Conservation (phyloP, 2,888 invertebrate genomes). For the Drosophila engyochracea region DNA sequence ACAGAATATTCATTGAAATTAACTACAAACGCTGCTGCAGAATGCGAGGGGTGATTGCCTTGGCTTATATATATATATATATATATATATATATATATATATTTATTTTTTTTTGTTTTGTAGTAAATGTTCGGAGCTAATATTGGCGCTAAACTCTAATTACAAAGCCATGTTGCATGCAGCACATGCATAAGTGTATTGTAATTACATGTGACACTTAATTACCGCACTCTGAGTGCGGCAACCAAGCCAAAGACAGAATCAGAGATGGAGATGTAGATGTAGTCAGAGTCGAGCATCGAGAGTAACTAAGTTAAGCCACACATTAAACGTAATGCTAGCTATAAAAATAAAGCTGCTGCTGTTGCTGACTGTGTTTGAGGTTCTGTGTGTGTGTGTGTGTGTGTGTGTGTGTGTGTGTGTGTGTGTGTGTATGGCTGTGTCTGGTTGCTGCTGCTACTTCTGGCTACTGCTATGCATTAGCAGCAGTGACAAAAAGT, state of each 20-base stretch:
- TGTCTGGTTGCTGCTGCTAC: slow-evolving; percentile 29
- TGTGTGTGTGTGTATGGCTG: neutral
- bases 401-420: slow-evolving; percentile 8
- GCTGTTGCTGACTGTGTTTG: slow-evolving; percentile 45
- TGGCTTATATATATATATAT: slow-evolving; percentile 2
- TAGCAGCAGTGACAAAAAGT: slow-evolving; percentile 79
- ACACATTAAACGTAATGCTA: slow-evolving; percentile 78
- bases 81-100: neutral
- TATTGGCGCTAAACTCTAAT: slow-evolving; percentile 76
- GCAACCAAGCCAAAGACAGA: slow-evolving; percentile 35
- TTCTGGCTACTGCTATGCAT: slow-evolving; percentile 70
- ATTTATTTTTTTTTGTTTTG: slow-evolving; percentile 6
- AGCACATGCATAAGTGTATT: slow-evolving; percentile 77
- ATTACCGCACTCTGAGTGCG: slow-evolving; percentile 68
- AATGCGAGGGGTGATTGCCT: slow-evolving; percentile 24
- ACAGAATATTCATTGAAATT: slow-evolving; percentile 74
- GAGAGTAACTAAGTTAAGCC: slow-evolving; percentile 77
- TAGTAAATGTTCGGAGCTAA: slow-evolving; percentile 29
- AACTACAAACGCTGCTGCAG: slow-evolving; percentile 26
- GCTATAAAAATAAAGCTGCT: slow-evolving; percentile 79
- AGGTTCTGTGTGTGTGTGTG: slow-evolving; percentile 12
- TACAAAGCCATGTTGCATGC: slow-evolving; percentile 74
- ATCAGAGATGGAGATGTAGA: slow-evolving; percentile 16
- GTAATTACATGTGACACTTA: slow-evolving; percentile 82
- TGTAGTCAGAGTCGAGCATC: slow-evolving; percentile 39